Base-by-base conservation (phyloP, 64 coral and sea anemone genomes). In the Stichodactyla mertensii region DNA sequence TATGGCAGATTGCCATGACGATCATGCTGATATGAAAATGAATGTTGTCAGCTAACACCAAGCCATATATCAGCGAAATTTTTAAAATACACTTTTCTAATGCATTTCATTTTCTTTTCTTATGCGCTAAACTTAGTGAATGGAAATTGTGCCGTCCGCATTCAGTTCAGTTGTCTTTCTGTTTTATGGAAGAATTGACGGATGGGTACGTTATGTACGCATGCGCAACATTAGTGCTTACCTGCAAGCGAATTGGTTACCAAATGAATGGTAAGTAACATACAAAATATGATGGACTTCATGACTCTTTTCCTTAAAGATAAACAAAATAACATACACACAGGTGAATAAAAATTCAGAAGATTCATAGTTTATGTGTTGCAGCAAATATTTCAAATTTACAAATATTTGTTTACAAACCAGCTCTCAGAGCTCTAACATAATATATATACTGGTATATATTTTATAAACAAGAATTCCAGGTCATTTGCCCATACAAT, bases 221-320 rank as follows among this genome's bases (percentile, higher is more conserved):
- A 69, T 22, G 64, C 64, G 69, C 12, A 74, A 66, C 62, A 66
- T 8, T 31, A 0, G 69, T 31, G 54, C 53, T 81, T 52, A 81
- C 78, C 78, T 81, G 36, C 16, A 2, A 55, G 16, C 18, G 78
- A 81, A 20, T 81, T 52, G 36, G 31, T 81, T 81, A 81, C 78
- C 78, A 81, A 53, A 4, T 52, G 51, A 81, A 81, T 81, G 78
- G 78, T 81, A 19, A 81, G 78, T 81, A 81, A 54, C 8, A 20
- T 81, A 81, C 53, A 81, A 81, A 81, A 53, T 81, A 81, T 4
- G 19, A 81, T 6, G 51, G 54, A 14, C 52, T 81, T 81, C 78
- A 81, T 81, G 14, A 53, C 23, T 81, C 18, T 52, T n/a, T 53
- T 52, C 78, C 36, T 53, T 55, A 81, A 79, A 31, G 22, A 4